Evolutionary conservation across 2,797 vertebrate species (phyloP), one percentile per base, ranked within the genome.

Genomic region (Sebastes wilsoni): DNA sequence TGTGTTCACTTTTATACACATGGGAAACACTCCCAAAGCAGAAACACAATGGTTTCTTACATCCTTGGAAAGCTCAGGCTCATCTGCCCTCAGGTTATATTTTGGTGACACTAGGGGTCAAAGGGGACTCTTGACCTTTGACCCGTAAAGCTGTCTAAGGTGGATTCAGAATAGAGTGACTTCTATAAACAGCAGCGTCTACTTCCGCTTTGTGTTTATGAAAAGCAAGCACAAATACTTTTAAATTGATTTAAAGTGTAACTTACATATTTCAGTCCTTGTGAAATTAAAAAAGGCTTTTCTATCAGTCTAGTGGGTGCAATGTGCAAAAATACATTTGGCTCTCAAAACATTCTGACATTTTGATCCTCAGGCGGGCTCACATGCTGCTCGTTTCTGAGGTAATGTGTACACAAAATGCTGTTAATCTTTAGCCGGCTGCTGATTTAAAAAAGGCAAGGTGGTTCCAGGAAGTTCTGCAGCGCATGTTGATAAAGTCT

Each of bases 51-150:
- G 61, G 60, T 34, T 64, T 69, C 84, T 72, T 25, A 77, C 77
- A 83, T 84, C 79, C 65, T 64, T 32, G 46, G 75, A 84, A 77
- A 88, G 68, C 84, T 52, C 68, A 0, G 55, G 27, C 84, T 88
- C 89, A 86, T 88, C 81, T 72, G 82, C 85, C 92, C 68, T 71
- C 66, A 73, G 85, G 90, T 90, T 84, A 59, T 85, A 88, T 91
- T 91, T 89, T 89, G 74, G 84, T 89, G 87, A 89, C 91, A 71
- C 61, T 0, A 22, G 68, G 91, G 89, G 36, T 92, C 87, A 89
- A 82, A 87, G 87, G 81, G 80, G 79, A 82, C 76, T 72, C 78
- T 91, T 93, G 91, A 93, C 91, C 93, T 93, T 93, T 92, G 88
- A 92, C 91, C 88, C 23, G 62, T 81, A 75, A 89, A 91, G 86